Evolutionary conservation across 2,888 invertebrate genomes (phyloP), one percentile per base, ranked within the genome.

Genomic region (Brassicogethes aeneus): DNA sequence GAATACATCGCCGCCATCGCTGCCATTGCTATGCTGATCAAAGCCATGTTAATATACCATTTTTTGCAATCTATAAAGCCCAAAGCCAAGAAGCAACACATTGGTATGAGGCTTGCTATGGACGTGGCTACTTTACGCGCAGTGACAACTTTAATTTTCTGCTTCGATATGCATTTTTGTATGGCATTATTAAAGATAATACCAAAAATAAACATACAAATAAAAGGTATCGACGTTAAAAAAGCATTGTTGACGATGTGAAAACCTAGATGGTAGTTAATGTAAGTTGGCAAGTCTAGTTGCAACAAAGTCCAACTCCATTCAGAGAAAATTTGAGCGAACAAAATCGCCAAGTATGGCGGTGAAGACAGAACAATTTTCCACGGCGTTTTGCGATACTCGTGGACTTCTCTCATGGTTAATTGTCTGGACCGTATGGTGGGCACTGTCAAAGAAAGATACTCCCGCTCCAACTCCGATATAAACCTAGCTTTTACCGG

Each of bases 281-380:
- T 84, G 63, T 85, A 88, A 58, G 81, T 80, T 0, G 88, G 88
- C 47, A 86, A 71, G 58, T 88, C 85, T 36, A 85, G 85, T 17
- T 89, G 77, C 52, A 89, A 70, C 82, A 87, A 86, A 65, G 88
- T 89, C 85, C 86, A 88, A 43, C 87, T 88, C 75, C 82, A 86
- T 65, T 88, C 87, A 56, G 77, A 83, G 66, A 85, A 87, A 1
- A 79, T 75, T 63, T 89, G 88, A 0, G 86, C 74, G 5, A 86
- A 71, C 37, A 86, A 66, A 54, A 89, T 87, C 0, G 87, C 84
- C 61, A 80, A 73, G 64, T 89, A 87, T 0, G 89, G 77, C 2
- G 74, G 69, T 0, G 87, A 87, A 0, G 71, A 80, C 16, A 85
- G 62, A 5, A 86, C 79, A 8, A 76, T 68, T 38, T 71, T 73